Conservation (phyloP, 2,113 vertebrate species). For the Ellobius talpinus region DNA sequence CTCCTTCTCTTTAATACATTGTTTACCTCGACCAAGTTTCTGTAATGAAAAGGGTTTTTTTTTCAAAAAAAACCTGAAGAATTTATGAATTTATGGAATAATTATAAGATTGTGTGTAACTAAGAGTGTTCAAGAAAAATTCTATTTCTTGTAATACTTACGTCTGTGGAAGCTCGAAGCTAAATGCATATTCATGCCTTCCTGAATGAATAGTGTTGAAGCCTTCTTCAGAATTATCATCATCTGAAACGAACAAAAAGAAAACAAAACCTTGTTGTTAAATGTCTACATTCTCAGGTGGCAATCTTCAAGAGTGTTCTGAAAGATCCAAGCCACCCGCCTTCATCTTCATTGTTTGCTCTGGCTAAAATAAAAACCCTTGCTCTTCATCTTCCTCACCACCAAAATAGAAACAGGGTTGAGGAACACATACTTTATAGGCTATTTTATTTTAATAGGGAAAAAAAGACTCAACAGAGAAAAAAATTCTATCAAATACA, state of each 20-base stretch:
- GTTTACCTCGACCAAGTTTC: slow-evolving; percentile 72
- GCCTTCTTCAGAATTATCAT: slow-evolving; percentile 98
- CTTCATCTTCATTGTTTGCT: background rate
- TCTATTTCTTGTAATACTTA: slow-evolving; percentile 85
- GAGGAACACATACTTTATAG: background rate
- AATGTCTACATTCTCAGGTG: background rate
- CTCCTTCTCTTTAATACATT: slow-evolving; percentile 81
- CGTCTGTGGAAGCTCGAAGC: slow-evolving; percentile 99
- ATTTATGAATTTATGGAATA: slow-evolving; percentile 28
- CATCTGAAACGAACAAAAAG: slow-evolving; percentile 89
- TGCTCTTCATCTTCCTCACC: background rate
- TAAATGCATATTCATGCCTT: slow-evolving; percentile 99
- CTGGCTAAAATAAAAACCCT: background rate
- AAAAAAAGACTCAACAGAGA: background rate
- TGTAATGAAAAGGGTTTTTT: slow-evolving; percentile 88
- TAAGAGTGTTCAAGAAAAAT: background rate
- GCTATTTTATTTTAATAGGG: background rate
- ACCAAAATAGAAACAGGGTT: background rate
- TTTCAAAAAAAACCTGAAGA: slow-evolving; percentile 35
- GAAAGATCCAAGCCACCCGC: background rate
- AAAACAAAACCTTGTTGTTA: slow-evolving; percentile 1
- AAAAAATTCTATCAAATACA: background rate
- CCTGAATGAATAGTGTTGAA: slow-evolving; percentile 98
- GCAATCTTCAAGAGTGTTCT: background rate
- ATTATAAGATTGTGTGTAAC: background rate